Evolutionary conservation across 1,140 invertebrate genomes (phyloP).

Genomic region (Drosophila insularis): DNA sequence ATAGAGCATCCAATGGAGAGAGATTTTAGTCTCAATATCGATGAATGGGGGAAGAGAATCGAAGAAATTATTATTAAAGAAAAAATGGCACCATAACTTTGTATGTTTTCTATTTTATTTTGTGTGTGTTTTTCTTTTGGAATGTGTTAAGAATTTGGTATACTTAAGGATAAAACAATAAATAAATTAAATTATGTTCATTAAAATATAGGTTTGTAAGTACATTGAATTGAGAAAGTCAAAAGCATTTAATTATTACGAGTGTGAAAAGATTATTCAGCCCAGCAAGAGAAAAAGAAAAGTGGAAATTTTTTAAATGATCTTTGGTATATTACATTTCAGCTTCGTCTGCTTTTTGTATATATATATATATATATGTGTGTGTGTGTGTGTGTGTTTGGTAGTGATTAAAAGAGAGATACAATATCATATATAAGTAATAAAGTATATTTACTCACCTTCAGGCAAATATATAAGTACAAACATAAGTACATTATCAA

Average conservation of each 20-base stretch:
- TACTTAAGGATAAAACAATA: constrained; percentile 43
- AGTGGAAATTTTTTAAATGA: background rate
- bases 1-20: background rate
- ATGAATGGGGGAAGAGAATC: background rate
- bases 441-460: background rate
- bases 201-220: background rate
- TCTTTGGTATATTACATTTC: constrained; percentile 1
- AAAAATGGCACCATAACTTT: constrained; percentile 59
- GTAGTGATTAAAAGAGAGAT: background rate
- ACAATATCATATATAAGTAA: background rate
- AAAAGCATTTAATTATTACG: background rate
- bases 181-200: constrained; percentile 48
- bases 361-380: background rate
- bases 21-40: background rate
- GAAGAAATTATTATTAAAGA: constrained; percentile 54
- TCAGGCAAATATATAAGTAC: background rate
- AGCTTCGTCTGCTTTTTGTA: background rate
- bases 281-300: constrained; percentile 7
- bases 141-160: constrained; percentile 52
- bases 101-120: constrained; percentile 1
- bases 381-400: too few relatives aligned
- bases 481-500: background rate
- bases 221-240: background rate
- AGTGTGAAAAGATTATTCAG: background rate
- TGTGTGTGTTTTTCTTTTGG: constrained; percentile 46